Evolutionary conservation across 2,888 invertebrate genomes (phyloP), one percentile per base, ranked within the genome.

Genomic region (Melanargia galathea): DNA sequence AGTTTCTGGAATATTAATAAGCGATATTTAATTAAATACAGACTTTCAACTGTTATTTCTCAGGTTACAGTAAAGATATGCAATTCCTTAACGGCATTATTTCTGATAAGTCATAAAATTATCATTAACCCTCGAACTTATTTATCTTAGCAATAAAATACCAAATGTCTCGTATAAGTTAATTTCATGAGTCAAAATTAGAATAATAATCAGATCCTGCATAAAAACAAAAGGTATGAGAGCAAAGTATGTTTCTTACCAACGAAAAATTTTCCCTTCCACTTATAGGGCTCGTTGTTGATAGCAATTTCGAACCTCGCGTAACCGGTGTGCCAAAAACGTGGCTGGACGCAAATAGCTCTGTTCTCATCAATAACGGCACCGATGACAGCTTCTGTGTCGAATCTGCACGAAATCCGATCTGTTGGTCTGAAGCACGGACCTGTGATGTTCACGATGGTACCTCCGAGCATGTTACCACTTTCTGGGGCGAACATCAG

Each of bases 401-500:
- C 97, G 77, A 97, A 97, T 70, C 96, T 94, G 77, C 97, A 98
- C 59, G 94, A 94, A 54, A 98, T 94, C 70, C 95, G 93, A 73
- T 96, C 95, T 1, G 92, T 92, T 0, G 93, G 93, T 70, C 94
- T 92, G 80, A 99, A 97, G 81, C 99, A 99, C 2, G 98, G 98
- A 0, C 99, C 99, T 0, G 99, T 98, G 64, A 99, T 96, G 80
- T 99, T 98, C 43, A 99, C 97, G 60, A 98, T 95, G 0, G 97
- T 97, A 1, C 99, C 99, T 2, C 99, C 99, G 70, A 99, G 92
- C 99, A 99, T 99, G 82, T 97, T 98, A 4, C 98, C 99, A 78
- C 97, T 97, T 83, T 98, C 98, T 0, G 98, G 98, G 0, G 98
- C 97, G 76, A 97, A 97, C 73, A 96, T 94, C 59, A 98, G 83